These are phyloP conservation scores for Drosophila baimaii DNA, from an alignment of 1,140 invertebrate species.

Conservation along the genomic window DNA sequence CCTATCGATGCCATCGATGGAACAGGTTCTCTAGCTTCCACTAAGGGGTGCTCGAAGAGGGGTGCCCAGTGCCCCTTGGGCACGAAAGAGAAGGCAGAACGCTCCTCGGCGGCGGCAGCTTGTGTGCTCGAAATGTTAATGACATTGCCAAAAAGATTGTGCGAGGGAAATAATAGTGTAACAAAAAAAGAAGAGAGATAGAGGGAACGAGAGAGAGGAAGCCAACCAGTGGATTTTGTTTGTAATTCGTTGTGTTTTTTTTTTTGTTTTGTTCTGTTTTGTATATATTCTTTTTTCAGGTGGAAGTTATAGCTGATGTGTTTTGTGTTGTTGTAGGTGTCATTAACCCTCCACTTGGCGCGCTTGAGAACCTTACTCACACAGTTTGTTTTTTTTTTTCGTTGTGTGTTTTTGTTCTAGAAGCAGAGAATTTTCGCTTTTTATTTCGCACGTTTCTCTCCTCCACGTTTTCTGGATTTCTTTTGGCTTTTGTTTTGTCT, in stretches of 20 bases:
- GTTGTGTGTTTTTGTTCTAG: slow-evolving; percentile 47
- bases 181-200: slow-evolving; percentile 12
- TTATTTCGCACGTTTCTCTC: slow-evolving; percentile 60
- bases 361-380: slow-evolving; percentile 67
- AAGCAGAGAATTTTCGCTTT: slow-evolving; percentile 56
- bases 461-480: slow-evolving; percentile 32
- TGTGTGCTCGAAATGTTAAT: slow-evolving; percentile 54
- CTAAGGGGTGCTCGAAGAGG: background rate
- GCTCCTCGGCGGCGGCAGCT: slow-evolving; percentile 10
- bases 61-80: background rate
- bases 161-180: slow-evolving; percentile 5
- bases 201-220: background rate
- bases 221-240: slow-evolving; percentile 9
- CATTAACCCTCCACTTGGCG: slow-evolving; percentile 72
- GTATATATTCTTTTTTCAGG: background rate
- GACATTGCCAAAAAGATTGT: slow-evolving; percentile 28
- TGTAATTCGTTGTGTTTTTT: slow-evolving; percentile 50
- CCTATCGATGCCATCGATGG: slow-evolving; percentile 5
- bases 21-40: slow-evolving; percentile 20
- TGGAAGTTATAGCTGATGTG: slow-evolving; percentile 24
- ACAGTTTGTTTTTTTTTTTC: slow-evolving; percentile 59
- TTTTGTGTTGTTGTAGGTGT: slow-evolving; percentile 53
- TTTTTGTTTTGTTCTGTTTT: slow-evolving; percentile 13
- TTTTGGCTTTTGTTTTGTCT: slow-evolving; percentile 74
- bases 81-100: slow-evolving; percentile 34